Conservation (phyloP, 2,113 vertebrate genomes). For the Montifringilla adamsi region DNA sequence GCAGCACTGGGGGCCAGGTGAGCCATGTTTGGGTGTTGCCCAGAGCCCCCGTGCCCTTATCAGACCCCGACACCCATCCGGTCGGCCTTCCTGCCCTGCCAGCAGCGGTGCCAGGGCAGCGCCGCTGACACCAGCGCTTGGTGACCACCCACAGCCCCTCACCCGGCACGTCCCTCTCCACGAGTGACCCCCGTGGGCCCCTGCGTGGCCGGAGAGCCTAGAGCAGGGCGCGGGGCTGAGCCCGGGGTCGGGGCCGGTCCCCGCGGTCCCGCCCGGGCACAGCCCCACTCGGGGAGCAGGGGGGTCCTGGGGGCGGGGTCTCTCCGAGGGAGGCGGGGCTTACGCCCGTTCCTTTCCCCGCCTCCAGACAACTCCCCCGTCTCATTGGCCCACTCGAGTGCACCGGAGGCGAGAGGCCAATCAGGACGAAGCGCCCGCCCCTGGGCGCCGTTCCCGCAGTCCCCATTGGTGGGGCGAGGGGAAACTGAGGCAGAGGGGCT, state of each 20-base stretch:
- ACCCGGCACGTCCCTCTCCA: neutral
- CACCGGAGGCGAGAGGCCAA: neutral
- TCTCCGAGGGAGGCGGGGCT: fast-evolving
- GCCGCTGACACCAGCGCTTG: fast-evolving
- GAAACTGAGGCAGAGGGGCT: slow-evolving; percentile 43
- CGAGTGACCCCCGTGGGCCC: fast-evolving
- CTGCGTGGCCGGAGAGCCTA: fast-evolving
- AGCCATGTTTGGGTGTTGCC: neutral
- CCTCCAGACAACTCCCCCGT: neutral
- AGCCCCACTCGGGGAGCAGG: neutral
- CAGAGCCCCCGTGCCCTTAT: fast-evolving
- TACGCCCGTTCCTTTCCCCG: fast-evolving
- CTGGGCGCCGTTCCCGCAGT: neutral
- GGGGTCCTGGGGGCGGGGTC: neutral
- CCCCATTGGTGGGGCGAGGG: neutral
- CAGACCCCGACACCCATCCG: neutral
- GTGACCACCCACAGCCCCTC: neutral
- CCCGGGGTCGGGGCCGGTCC: neutral
- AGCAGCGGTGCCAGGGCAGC: fast-evolving
- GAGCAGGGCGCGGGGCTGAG: neutral
- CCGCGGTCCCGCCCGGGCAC: neutral
- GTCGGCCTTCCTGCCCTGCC: neutral
- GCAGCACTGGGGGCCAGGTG: neutral
- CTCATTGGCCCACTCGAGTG: neutral
- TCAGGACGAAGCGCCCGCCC: neutral